Percentiles rank a stretch among this genome's conserved stretches.
phyloP scores from a whole-genome alignment of 2,888 invertebrate species.

The Cryptocephalus primarius region DNA sequence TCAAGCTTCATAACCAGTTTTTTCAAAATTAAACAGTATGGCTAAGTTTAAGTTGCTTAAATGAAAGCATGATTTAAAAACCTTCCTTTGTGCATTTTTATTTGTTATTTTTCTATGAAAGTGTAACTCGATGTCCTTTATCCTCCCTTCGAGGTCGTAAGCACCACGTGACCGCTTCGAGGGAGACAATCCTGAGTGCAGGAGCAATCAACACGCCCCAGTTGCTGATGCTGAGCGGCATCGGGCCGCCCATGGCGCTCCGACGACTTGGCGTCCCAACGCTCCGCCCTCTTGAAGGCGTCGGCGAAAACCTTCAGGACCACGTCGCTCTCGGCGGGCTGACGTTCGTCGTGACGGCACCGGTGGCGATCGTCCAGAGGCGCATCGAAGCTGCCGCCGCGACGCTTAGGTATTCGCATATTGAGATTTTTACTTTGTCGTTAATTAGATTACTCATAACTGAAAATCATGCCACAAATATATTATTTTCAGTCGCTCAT shows the following conservation, averaged over 20 bases:
- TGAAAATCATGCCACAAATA: too few relatives aligned
- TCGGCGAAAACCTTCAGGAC: conserved; percentile 77
- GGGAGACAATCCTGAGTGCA: conserved; percentile 79
- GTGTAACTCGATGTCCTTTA: too few relatives aligned
- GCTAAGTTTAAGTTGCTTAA: too few relatives aligned
- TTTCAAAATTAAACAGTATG: too few relatives aligned
- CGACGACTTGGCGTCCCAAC: conserved; percentile 59
- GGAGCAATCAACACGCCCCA: conserved; percentile 90
- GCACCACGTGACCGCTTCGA: conserved; percentile 59
- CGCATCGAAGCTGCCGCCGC: conserved; percentile 42
- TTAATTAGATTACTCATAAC: too few relatives aligned
- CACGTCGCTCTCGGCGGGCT: conserved; percentile 80
- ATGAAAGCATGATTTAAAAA: too few relatives aligned
- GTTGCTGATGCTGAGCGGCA: conserved; percentile 80
- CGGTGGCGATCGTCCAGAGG: conserved; percentile 67
- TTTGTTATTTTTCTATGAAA: too few relatives aligned
- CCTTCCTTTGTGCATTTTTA: too few relatives aligned
- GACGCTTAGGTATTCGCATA: conserved; percentile 45
- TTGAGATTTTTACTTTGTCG: too few relatives aligned
- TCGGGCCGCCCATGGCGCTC: conserved; percentile 51
- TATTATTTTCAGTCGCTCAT: too few relatives aligned
- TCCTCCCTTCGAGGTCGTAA: conserved; percentile 37
- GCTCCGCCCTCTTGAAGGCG: conserved; percentile 56
- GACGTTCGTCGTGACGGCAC: conserved; percentile 67
- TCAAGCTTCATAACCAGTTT: too few relatives aligned